Base-by-base conservation (phyloP, 2,113 vertebrate species). In the Zosterops pallidus region DNA sequence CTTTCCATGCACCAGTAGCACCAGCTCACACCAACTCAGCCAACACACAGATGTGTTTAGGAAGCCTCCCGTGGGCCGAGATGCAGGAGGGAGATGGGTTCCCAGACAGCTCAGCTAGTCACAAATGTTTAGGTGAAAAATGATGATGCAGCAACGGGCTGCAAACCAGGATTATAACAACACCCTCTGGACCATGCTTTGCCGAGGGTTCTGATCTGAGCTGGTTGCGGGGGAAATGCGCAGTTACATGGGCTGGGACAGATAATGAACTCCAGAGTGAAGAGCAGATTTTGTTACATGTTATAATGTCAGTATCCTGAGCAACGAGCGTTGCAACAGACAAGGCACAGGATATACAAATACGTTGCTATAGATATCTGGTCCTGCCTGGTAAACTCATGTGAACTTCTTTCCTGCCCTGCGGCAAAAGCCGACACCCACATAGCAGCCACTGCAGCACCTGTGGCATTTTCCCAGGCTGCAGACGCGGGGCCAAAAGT, bases 261-360 rank as follows among this genome's bases (percentile, higher is more conserved):
- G 67, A 83, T 14, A n/a, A 92, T 9, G 31, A 79, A 88, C 63
- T 46, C 14, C 3, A 14, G 64, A 77, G 75, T 19, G 86, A 91
- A 60, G 65, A 65, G 81, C 83, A 83, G 75, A 89, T 95, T 95
- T 74, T 92, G 79, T 90, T 83, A 65, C 60, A 74, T 74, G 76
- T 90, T 93, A 89, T 83, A 95, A 67, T 78, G 64, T 20, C 90
- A 62, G 92, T 96, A 93, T 77, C 94, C 95, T 92, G 94, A 95
- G 96, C 92, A 95, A 96, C 79, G 1, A 78, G 47, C 5, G 0
- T 57, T 83, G 88, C 90, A 83, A 59, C 23, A 81, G 71, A 19
- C 67, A 81, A 86, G 79, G 60, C 72, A 86, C 83, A 94, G 96
- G 90, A 92, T 92, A 93, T 42, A 96, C 82, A 90, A 83, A 80